Base-by-base conservation (phyloP, 2,888 invertebrate species). In the Xylophagus ater region DNA sequence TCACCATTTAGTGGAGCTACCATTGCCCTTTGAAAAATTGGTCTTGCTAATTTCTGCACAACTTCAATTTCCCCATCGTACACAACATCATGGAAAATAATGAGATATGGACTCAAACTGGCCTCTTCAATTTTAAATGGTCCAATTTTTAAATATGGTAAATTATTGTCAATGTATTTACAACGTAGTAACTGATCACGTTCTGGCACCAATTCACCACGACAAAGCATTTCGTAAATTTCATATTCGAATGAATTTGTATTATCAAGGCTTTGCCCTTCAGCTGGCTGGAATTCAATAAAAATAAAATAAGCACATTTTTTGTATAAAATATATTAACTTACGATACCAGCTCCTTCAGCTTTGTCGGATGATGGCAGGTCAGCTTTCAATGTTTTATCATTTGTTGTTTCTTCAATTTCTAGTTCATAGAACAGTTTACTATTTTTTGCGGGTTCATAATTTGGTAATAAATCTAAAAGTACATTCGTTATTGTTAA, bases 401-500 rank as follows among this genome's bases (percentile, higher is more conserved):
- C 42, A 51, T 70, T 49, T 44, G 55, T 58, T 12, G 54, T 45
- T 46, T 69, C 70, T 29, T 72, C 69, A 21, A 96, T 72, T 50
- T 81, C 78, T 54, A 85, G 83, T 58, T 88, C 81, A 60, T 92
- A 97, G 65, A 90, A 94, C 1, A 78, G 78, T 50, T 87, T 78
- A 66, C 98, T 97, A 34, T 90, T 90, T 32, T 72, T 67, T 1
- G 93, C 97, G 21, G 96, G 72, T 29, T 77, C 72, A 64, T 98
- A 97, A 9, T 74, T 71, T 1, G 90, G 90, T 25, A 80, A 72
- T 34, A 94, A 53, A 46, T 76, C 75, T 42, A 94, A 64, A 32
- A 97, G 71, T 58, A 88, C 85, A 54, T 89, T 79, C 3, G 97
- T 97, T 69, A 94, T 76, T 49, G 79, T 74, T 44, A 96, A 66